Conservation (phyloP, 2,797 vertebrate species). For the Diplodus puntazzo region DNA sequence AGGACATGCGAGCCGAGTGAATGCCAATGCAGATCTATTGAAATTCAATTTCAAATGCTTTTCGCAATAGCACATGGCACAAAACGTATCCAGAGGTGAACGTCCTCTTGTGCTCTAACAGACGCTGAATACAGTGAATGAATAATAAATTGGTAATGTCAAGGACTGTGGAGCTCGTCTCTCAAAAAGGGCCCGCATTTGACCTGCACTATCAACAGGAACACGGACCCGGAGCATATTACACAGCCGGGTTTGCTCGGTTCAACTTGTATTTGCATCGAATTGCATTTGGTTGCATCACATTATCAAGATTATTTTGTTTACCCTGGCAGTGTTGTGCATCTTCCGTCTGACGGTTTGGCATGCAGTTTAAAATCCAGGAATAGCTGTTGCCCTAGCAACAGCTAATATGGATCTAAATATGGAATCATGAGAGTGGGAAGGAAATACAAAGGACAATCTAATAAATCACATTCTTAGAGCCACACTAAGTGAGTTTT, state of each 20-base stretch:
- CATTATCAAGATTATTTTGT: constrained; percentile 78
- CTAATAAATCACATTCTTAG: constrained; percentile 60
- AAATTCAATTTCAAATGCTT: constrained; percentile 80
- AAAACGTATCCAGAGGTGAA: constrained; percentile 68
- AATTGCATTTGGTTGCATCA: constrained; percentile 80
- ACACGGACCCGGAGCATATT: constrained; percentile 18
- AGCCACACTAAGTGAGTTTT: constrained; percentile 38
- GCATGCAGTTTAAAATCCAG: constrained; percentile 67
- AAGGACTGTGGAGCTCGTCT: constrained; percentile 60
- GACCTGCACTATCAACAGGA: constrained; percentile 57
- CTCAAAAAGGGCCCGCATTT: constrained; percentile 55
- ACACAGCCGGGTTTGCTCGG: constrained; percentile 40
- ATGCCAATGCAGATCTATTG: constrained; percentile 80
- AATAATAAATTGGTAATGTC: constrained; percentile 75
- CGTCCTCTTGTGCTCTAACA: constrained; percentile 58
- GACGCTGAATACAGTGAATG: constrained; percentile 65
- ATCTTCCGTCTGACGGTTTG: constrained; percentile 71
- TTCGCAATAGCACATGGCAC: constrained; percentile 71
- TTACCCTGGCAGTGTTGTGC: constrained; percentile 73
- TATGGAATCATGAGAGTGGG: constrained; percentile 65
- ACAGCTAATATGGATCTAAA: constrained; percentile 77
- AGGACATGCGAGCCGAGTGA: constrained; percentile 71
- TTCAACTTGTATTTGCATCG: constrained; percentile 60
- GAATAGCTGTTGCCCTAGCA: constrained; percentile 78
- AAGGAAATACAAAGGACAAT: constrained; percentile 59